Percentiles rank a stretch among this genome's conserved stretches.
These are phyloP conservation scores for Pentalonia nigronervosa DNA, from an alignment of 1,140 invertebrate species.

Conservation along the genomic window DNA sequence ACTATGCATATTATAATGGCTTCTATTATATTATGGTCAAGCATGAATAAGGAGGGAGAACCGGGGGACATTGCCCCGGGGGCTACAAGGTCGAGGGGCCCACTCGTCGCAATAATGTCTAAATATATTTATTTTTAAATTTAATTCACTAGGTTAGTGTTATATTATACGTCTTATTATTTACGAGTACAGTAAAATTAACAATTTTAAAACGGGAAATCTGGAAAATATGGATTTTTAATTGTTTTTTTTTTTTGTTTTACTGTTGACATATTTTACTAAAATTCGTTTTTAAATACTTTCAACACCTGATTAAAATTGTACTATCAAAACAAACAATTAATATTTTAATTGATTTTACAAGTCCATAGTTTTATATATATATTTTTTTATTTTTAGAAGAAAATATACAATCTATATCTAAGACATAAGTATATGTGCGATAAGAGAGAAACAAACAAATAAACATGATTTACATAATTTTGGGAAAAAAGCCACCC, in stretches of 20 bases:
- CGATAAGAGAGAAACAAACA: no score
- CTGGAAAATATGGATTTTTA: background rate
- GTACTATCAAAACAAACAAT: background rate
- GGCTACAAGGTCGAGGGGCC: slow-evolving; percentile 1
- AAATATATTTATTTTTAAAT: background rate
- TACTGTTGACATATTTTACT: background rate
- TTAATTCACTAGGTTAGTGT: background rate
- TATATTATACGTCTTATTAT: background rate
- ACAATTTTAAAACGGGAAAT: background rate
- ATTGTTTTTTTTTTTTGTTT: background rate
- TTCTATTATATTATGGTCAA: background rate
- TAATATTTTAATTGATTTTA: background rate
- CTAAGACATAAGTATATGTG: no score
- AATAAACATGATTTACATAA: no score
- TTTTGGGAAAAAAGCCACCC: no score
- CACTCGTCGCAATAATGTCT: background rate
- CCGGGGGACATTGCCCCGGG: background rate
- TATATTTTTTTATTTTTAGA: no score
- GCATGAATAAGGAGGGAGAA: background rate
- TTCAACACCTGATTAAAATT: background rate
- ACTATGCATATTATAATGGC: background rate
- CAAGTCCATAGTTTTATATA: no score
- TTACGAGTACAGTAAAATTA: background rate
- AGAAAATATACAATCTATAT: no score
- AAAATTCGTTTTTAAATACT: background rate